Percentiles rank a stretch among this genome's conserved stretches.
These are phyloP conservation scores for Formicarius rufipectus DNA, from an alignment of 2,113 vertebrate genomes.

Conservation along the genomic window DNA sequence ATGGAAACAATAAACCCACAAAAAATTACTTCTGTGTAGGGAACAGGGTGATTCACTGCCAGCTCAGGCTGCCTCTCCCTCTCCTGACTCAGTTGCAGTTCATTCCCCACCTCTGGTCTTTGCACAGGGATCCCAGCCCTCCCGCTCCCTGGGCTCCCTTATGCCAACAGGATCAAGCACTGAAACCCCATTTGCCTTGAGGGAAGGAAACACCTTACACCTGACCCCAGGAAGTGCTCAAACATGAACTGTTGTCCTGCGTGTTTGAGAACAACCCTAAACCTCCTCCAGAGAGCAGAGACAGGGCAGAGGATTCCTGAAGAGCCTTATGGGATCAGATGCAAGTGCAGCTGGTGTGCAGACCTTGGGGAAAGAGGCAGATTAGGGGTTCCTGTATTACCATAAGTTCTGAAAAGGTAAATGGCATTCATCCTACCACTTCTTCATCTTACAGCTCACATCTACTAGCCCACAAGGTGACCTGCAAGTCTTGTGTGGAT, in stretches of 20 bases:
- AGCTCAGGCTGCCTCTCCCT: neutral
- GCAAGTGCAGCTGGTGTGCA: neutral
- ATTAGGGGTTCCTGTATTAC: neutral
- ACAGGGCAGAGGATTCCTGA: neutral
- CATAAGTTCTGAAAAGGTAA: neutral
- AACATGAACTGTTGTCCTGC: neutral
- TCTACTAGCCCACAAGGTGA: neutral
- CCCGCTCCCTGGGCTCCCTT: neutral
- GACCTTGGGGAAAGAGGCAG: neutral
- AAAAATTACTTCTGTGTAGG: neutral
- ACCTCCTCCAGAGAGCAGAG: neutral
- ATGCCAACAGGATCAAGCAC: neutral
- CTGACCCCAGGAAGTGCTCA: neutral
- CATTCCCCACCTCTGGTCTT: neutral
- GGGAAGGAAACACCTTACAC: neutral
- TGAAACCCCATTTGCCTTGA: neutral
- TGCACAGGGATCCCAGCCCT: accelerated
- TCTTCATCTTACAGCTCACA: neutral
- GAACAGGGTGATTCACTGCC: neutral
- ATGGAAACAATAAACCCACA: neutral
- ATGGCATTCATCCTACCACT: neutral
- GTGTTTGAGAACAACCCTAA: neutral
- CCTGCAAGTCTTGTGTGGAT: neutral
- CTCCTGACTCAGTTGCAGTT: neutral
- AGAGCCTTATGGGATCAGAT: neutral